A percentile compares a stretch with the other conserved stretches of the same genome.
Conservation (phyloP, 2,888 invertebrate species). For the Hirtodrosophila confusa region DNA sequence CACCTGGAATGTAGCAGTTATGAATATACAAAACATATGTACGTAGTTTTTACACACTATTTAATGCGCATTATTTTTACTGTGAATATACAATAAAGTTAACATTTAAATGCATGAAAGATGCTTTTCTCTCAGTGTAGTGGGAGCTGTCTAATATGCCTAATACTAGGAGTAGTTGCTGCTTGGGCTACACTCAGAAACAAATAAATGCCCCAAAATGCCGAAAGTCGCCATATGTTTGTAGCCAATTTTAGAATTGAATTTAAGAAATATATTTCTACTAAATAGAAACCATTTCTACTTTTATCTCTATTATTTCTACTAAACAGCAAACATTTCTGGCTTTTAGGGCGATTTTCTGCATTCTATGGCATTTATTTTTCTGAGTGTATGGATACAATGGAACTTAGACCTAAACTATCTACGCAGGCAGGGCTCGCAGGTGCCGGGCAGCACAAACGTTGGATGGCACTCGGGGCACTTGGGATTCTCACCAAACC, state of each 20-base stretch:
- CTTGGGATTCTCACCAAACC: conserved; percentile 87
- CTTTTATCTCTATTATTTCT: too few species aligned
- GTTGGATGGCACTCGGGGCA: conserved; percentile 88
- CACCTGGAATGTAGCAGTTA: conserved; percentile 50
- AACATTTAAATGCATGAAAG: conserved; percentile 75
- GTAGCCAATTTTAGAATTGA: too few species aligned
- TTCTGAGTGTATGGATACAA: background rate
- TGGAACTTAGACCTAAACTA: conserved; percentile 60
- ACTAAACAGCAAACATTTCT: too few species aligned
- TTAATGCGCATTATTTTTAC: conserved; percentile 67
- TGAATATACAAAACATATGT: conserved; percentile 20
- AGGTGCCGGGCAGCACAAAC: conserved; percentile 87
- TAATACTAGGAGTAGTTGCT: conserved; percentile 52
- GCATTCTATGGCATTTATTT: too few species aligned
- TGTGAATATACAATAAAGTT: conserved; percentile 75
- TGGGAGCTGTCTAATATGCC: conserved; percentile 16
- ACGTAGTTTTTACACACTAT: conserved; percentile 59
- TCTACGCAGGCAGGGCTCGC: conserved; percentile 87
- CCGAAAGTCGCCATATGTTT: too few species aligned
- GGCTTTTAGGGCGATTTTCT: too few species aligned
- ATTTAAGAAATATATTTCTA: too few species aligned
- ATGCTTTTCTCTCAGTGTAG: conserved; percentile 39
- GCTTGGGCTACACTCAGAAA: background rate
- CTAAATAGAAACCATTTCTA: too few species aligned
- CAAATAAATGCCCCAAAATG: too few species aligned